Conservation (phyloP, 2,888 invertebrate species). For the Drosophila prostipennis region DNA sequence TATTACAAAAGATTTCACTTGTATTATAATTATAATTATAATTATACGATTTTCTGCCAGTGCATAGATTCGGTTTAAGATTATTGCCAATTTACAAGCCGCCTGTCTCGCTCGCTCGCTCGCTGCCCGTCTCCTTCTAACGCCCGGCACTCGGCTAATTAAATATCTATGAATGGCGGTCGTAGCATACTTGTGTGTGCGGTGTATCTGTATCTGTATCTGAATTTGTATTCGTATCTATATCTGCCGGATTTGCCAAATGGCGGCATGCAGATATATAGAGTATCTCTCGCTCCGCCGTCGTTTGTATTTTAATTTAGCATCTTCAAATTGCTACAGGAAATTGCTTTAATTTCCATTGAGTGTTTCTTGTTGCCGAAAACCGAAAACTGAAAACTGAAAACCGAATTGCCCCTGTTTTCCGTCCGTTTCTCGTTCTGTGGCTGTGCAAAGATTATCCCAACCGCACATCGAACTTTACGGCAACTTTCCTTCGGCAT, state of each 20-base stretch:
- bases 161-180: conserved; percentile 81
- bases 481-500: conserved; percentile 10
- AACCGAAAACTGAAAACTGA: conserved; percentile 31
- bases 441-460: conserved; percentile 25
- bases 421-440: conserved; percentile 24
- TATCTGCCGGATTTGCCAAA: conserved; percentile 1
- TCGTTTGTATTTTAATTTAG: conserved; percentile 72
- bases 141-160: conserved; percentile 67
- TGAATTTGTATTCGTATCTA: too few species aligned
- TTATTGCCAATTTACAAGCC: conserved; percentile 73
- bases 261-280: background rate
- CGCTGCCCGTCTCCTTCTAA: conserved; percentile 10
- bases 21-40: too few species aligned
- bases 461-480: conserved; percentile 28
- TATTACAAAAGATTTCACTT: too few species aligned
- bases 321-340: conserved; percentile 76
- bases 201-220: conserved; percentile 30
- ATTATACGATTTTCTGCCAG: background rate
- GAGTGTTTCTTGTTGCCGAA: conserved; percentile 60
- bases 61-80: conserved; percentile 38
- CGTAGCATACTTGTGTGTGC: conserved; percentile 44
- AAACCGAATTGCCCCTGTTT: conserved; percentile 57
- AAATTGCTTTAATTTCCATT: conserved; percentile 79
- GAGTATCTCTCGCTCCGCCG: background rate
- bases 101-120: conserved; percentile 9